A percentile compares a stretch with the other conserved stretches of the same genome.
phyloP scores from a whole-genome alignment of 2,888 invertebrate genomes.

The Pseudococcus longispinus region DNA sequence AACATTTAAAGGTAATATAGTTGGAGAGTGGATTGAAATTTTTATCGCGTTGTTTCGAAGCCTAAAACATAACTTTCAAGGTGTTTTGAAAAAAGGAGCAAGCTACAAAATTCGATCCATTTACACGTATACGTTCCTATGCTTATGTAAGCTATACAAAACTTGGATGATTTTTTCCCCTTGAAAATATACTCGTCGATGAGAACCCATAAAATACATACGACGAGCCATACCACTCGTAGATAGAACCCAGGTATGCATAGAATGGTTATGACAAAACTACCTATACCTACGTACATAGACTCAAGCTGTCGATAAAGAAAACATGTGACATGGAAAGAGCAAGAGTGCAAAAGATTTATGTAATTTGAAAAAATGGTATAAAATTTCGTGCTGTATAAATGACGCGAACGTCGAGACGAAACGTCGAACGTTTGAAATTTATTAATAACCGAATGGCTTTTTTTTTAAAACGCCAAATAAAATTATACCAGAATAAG shows the following conservation, averaged over 20 bases:
- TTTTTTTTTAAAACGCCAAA: neutral
- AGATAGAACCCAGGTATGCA: neutral
- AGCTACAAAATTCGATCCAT: neutral
- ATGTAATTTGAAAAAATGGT: neutral
- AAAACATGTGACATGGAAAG: neutral
- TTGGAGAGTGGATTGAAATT: neutral
- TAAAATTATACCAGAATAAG: slow-evolving; percentile 9
- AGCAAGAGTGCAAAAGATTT: neutral
- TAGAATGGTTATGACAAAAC: neutral
- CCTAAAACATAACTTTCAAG: neutral
- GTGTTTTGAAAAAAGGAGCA: neutral
- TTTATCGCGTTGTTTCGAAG: neutral
- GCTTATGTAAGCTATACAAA: neutral
- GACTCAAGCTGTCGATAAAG: neutral
- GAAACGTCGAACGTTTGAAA: neutral
- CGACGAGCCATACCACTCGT: neutral
- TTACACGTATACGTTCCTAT: too few relatives aligned
- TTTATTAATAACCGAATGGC: slow-evolving; percentile 20
- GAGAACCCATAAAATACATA: neutral
- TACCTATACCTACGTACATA: neutral
- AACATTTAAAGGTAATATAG: neutral
- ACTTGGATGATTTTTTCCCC: neutral
- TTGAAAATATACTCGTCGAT: neutral
- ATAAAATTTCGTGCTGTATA: neutral
- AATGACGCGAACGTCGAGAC: neutral